A percentile compares a stretch with the other conserved stretches of the same genome.
Conservation (phyloP, 2,797 vertebrate genomes). For the Onychomys arenicola region DNA sequence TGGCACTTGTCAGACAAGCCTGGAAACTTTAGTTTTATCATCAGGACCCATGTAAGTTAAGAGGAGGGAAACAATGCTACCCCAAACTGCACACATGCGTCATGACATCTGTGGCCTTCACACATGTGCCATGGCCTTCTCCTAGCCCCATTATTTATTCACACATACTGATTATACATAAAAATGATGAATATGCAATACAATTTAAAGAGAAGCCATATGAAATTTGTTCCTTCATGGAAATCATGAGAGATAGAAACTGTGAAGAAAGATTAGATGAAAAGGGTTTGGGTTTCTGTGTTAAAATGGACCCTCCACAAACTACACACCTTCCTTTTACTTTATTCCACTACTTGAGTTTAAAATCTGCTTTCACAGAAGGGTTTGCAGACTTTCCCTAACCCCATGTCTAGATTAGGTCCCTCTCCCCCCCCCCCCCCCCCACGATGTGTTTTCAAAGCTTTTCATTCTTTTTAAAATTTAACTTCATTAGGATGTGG, state of each 20-base stretch:
- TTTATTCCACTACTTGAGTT: not conserved
- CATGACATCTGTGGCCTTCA: not conserved
- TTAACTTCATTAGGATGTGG: not conserved
- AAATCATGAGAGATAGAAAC: not conserved
- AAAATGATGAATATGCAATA: not conserved
- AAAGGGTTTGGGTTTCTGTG: not conserved
- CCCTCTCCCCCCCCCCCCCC: too few species aligned
- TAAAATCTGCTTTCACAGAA: slow-evolving; percentile 21
- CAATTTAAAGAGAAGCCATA: not conserved
- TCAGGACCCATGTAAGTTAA: not conserved
- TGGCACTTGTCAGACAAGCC: not conserved
- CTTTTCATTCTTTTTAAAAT: not conserved
- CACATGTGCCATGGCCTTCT: not conserved
- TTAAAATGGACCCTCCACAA: not conserved
- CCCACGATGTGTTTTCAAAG: not conserved
- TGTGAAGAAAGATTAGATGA: not conserved
- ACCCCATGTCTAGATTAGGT: not conserved
- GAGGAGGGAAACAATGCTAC: too few species aligned
- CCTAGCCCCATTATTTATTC: not conserved
- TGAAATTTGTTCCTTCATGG: not conserved
- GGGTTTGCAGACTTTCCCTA: not conserved
- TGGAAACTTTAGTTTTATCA: not conserved
- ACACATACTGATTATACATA: not conserved
- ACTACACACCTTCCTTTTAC: not conserved
- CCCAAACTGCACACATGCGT: not conserved